phyloP scores from a whole-genome alignment of 2,113 vertebrate genomes.

The Mirza zaza region DNA sequence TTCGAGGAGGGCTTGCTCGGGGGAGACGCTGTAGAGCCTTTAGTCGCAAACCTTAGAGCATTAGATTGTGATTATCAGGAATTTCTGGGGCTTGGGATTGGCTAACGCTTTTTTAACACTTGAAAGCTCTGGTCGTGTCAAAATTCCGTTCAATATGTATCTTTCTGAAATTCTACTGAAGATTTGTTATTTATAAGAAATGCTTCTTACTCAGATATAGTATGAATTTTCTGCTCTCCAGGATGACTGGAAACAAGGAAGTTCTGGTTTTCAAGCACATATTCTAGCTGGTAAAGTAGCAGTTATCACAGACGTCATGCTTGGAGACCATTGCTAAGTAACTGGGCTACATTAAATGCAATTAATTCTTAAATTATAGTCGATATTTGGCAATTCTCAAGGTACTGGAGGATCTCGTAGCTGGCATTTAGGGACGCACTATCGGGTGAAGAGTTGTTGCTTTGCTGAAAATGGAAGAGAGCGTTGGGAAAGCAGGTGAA shows the following conservation, averaged over 20 bases:
- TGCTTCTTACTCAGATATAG: background rate
- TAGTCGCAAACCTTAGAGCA: background rate
- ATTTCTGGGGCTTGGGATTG: background rate
- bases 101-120: background rate
- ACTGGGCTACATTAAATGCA: background rate
- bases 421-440: background rate
- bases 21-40: background rate
- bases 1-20: background rate
- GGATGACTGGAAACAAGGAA: background rate
- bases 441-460: background rate
- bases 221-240: background rate
- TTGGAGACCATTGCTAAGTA: background rate
- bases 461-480: background rate
- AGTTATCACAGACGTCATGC: background rate
- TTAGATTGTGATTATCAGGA: background rate
- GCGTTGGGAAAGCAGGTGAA: background rate
- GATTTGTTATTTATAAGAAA: background rate
- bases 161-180: background rate
- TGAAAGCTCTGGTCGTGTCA: background rate
- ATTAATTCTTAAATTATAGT: background rate
- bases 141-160: background rate
- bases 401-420: background rate
- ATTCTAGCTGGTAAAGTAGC: background rate
- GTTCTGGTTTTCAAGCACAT: background rate
- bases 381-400: background rate